phyloP scores from a whole-genome alignment of 1,140 invertebrate genomes.

The Triops longicaudatus region DNA sequence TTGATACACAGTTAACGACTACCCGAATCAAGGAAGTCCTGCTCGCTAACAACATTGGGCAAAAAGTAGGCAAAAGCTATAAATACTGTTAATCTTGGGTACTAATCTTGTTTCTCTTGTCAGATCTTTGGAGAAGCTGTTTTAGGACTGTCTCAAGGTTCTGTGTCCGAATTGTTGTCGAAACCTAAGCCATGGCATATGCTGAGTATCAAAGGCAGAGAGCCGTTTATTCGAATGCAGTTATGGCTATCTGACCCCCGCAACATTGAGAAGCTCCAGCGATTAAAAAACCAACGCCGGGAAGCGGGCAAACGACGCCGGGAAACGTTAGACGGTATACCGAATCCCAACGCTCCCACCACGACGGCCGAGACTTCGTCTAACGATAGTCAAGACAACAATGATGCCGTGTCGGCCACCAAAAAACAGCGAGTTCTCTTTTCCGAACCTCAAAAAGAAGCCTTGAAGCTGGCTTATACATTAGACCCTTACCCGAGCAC shows the following conservation, averaged over 20 bases:
- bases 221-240: slow-evolving; percentile 98
- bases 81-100: background rate
- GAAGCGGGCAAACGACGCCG: slow-evolving; percentile 80
- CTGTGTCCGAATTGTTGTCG: slow-evolving; percentile 90
- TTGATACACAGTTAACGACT: slow-evolving; percentile 93
- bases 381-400: slow-evolving; percentile 26
- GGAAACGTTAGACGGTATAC: slow-evolving; percentile 41
- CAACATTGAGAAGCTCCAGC: slow-evolving; percentile 69
- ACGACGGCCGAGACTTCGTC: slow-evolving; percentile 24
- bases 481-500: slow-evolving; percentile 94
- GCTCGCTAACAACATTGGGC: slow-evolving; percentile 92
- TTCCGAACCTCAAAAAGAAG: slow-evolving; percentile 97
- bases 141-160: slow-evolving; percentile 89
- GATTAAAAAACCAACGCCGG: slow-evolving; percentile 40
- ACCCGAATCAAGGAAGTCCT: slow-evolving; percentile 95
- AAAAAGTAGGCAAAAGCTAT: slow-evolving; percentile 58
- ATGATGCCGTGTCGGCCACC: slow-evolving; percentile 39
- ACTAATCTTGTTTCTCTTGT: slow-evolving; percentile 32
- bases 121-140: slow-evolving; percentile 94
- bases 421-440: slow-evolving; percentile 91
- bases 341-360: slow-evolving; percentile 32
- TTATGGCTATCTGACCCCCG: slow-evolving; percentile 89
- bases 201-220: slow-evolving; percentile 94
- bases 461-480: slow-evolving; percentile 81
- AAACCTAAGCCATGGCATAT: slow-evolving; percentile 99